phyloP scores from a whole-genome alignment of 1,140 invertebrate species.

The Mycetomoellerius zeteki region DNA sequence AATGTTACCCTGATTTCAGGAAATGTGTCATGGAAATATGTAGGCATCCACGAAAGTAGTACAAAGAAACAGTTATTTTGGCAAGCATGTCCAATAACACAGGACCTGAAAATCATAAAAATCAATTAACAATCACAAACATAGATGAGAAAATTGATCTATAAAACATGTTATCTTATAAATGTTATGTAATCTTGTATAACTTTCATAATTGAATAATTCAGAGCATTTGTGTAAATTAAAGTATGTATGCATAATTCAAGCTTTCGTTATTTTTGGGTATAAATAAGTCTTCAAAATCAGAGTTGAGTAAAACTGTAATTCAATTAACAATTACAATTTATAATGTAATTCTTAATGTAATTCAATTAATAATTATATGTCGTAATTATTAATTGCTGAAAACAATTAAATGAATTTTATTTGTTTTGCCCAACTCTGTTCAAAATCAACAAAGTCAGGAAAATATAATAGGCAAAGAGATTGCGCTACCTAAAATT shows the following conservation, averaged over 20 bases:
- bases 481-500: background rate
- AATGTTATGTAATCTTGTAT: background rate
- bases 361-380: too few species aligned
- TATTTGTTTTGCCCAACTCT: too few species aligned
- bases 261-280: background rate
- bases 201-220: slow-evolving; percentile 46
- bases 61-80: slow-evolving; percentile 93
- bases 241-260: background rate
- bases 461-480: background rate
- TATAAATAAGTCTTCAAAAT: background rate
- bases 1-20: slow-evolving; percentile 88
- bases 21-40: slow-evolving; percentile 92
- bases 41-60: slow-evolving; percentile 92
- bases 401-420: too few species aligned
- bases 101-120: slow-evolving; percentile 88
- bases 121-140: slow-evolving; percentile 35
- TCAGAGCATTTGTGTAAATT: slow-evolving; percentile 6
- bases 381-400: too few species aligned
- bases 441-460: background rate
- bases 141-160: background rate
- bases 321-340: too few species aligned
- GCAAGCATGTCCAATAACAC: slow-evolving; percentile 91
- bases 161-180: background rate
- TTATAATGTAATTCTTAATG: too few species aligned
- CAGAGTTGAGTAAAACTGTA: too few species aligned